Evolutionary conservation across 1,140 invertebrate species (phyloP).

Genomic region (Ericerus pela): DNA sequence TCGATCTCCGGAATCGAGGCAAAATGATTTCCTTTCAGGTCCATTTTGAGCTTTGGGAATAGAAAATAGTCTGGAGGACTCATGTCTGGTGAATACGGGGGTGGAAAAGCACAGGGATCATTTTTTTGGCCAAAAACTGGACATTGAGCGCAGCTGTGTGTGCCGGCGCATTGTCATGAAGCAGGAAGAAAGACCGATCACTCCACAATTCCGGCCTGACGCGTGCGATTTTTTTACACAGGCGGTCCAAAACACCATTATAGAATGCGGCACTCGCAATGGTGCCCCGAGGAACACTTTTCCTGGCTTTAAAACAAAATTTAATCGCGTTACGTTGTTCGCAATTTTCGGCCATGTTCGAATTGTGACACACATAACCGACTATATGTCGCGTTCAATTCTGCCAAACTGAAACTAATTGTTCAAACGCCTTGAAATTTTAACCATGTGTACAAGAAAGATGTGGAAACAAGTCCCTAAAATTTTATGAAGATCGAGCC

Average conservation of each 20-base stretch:
- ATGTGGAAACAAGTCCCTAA: too few relatives aligned
- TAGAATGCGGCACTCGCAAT: slow-evolving; percentile 21
- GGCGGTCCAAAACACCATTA: background rate
- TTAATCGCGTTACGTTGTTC: slow-evolving; percentile 18
- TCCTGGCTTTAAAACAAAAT: slow-evolving; percentile 19
- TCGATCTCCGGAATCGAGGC: background rate
- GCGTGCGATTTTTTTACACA: background rate
- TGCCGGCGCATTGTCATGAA: slow-evolving; percentile 27
- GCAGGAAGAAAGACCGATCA: background rate
- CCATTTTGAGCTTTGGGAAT: slow-evolving; percentile 18
- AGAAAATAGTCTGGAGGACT: slow-evolving; percentile 22
- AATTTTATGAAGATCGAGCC: too few relatives aligned
- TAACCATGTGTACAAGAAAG: too few relatives aligned
- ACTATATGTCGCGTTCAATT: background rate
- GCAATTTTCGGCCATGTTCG: background rate
- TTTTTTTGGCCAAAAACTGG: slow-evolving; percentile 24
- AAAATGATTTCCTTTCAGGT: slow-evolving; percentile 15
- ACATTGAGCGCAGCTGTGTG: slow-evolving; percentile 18
- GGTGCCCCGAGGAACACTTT: slow-evolving; percentile 23
- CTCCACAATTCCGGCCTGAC: background rate
- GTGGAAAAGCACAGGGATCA: slow-evolving; percentile 23
- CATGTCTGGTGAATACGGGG: slow-evolving; percentile 23
- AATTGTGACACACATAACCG: background rate
- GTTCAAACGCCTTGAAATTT: too few relatives aligned
- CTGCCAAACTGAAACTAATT: slow-evolving; percentile 12